Base-by-base conservation (phyloP, 2,888 invertebrate genomes). In the Sarcophaga rosellei region DNA sequence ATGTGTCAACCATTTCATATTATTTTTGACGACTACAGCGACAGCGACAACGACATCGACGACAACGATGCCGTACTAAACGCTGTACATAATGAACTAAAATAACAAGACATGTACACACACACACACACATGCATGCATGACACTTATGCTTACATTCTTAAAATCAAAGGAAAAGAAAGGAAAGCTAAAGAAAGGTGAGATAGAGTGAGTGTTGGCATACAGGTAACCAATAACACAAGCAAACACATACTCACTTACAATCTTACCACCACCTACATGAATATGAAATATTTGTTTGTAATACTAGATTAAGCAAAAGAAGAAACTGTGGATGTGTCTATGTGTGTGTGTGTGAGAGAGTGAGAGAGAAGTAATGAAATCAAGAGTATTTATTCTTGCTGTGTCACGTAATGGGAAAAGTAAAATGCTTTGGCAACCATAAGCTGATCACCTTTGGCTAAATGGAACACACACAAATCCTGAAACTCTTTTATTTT, bases 391-490 rank as follows among this genome's bases (percentile, higher is more conserved):
- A 35, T 35, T 35, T 35, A 35, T 35, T 35, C 8, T 35, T 76
- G 68, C 74, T 81, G 69, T 77, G 73, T 83, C 86, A 86, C 86
- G 86, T 86, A 83, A 65, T 63, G 62, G 6, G 21, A 70, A 83
- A 80, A 79, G 76, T 82, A 83, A 86, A 83, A 83, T 77, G 69
- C 84, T 86, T 78, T 86, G 84, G 77, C 75, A 85, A 79, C 85
- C 82, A 85, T 85, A 85, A 85, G 78, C 84, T 78, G 86, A 86
- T 86, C 86, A 86, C 86, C 86, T 86, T 85, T 69, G 69, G 74
- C 79, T 74, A 82, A 78, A 63, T 69, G 80, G 63, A 20, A 59
- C n/a, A 11, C 35, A 35, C 35, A 35, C 35, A 35, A 35, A 35
- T 35, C 35, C 35, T 35, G 2, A 10, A 57, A 57, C 57, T 57